These are phyloP conservation scores for Marcusenius ussheri DNA, from an alignment of 2,113 vertebrate species.

Conservation along the genomic window DNA sequence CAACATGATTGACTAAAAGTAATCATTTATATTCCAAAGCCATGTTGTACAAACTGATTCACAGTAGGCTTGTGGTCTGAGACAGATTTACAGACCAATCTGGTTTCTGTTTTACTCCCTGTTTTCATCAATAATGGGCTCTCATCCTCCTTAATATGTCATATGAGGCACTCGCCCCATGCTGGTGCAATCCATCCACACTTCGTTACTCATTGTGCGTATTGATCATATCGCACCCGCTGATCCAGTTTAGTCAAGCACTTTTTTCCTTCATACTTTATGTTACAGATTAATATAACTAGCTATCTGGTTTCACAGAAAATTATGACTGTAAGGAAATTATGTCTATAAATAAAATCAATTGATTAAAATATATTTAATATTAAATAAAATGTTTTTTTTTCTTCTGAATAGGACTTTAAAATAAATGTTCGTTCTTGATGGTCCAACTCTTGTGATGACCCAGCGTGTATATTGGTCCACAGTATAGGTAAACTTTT, in stretches of 20 bases:
- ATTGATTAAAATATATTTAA: background rate
- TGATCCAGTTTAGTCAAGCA: slow-evolving; percentile 43
- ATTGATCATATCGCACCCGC: slow-evolving; percentile 43
- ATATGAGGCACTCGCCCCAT: background rate
- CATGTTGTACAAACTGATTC: background rate
- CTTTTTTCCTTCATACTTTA: slow-evolving; percentile 26
- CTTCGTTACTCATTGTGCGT: slow-evolving; percentile 39
- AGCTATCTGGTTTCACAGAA: background rate
- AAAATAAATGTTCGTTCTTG: background rate
- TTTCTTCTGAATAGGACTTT: background rate
- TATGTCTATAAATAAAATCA: background rate
- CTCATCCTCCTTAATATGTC: background rate
- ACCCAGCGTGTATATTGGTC: background rate
- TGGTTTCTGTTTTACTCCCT: slow-evolving; percentile 41
- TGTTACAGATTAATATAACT: background rate
- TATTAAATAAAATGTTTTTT: background rate
- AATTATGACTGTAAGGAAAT: background rate
- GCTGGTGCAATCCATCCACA: slow-evolving; percentile 26
- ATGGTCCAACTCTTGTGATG: background rate
- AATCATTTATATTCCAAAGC: background rate
- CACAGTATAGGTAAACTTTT: background rate
- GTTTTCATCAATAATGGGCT: slow-evolving; percentile 39
- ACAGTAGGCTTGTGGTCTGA: background rate
- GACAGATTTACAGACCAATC: slow-evolving; percentile 8
- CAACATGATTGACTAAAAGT: background rate